Evolutionary conservation across 2,797 vertebrate species (phyloP).

Genomic region (Eremophila alpestris): DNA sequence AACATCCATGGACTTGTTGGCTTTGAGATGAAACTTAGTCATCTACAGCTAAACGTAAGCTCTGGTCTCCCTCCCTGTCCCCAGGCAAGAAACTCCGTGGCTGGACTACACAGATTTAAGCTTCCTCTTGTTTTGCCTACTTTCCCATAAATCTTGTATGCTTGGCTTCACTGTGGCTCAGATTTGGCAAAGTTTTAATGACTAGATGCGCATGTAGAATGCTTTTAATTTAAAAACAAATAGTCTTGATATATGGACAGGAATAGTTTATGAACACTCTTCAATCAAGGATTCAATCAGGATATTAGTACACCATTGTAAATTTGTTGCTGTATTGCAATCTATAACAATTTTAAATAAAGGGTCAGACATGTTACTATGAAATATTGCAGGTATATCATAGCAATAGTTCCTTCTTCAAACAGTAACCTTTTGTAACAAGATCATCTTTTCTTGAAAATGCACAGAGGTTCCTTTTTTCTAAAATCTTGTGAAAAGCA

Average conservation of each 20-base stretch:
- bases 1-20: neutral
- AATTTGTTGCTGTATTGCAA: neutral
- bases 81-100: neutral
- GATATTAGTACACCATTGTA: neutral
- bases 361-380: neutral
- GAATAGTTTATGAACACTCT: neutral
- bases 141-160: neutral
- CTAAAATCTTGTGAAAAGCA: slow-evolving; percentile 6
- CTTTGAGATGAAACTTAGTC: neutral
- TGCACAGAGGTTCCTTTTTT: neutral
- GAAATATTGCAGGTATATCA: neutral
- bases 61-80: neutral
- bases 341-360: neutral
- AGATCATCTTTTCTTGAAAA: neutral
- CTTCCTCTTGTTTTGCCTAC: neutral
- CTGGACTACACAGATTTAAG: neutral
- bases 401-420: neutral
- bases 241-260: neutral
- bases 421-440: neutral
- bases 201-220: neutral
- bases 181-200: neutral
- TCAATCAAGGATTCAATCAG: neutral
- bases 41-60: neutral
- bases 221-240: slow-evolving; percentile 7
- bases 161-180: neutral